Evolutionary conservation across 2,888 invertebrate species (phyloP), one percentile per base, ranked within the genome.

Genomic region (Rhodophaea formosa): DNA sequence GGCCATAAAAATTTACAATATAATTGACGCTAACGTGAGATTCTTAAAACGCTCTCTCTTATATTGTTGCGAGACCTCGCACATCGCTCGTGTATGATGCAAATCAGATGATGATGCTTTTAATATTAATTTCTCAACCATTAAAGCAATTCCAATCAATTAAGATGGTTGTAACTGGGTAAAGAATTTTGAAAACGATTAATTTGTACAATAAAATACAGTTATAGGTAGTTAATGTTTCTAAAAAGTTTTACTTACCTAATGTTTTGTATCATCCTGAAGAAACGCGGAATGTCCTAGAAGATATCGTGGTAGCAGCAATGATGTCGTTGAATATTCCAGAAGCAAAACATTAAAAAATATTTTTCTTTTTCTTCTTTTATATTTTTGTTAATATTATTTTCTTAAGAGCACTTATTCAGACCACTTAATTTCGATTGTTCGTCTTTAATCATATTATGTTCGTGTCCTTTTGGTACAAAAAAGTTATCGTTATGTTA

Each of bases 231-330:
- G 23, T 53, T 29, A 7, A 32, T 10, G 35, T 6, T 46, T 23
- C 0, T n/a, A 46, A 29, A 46, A 2, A 32, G 30, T 16, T 44
- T 17, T 42, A 83, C 89, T 87, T 74, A 90, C 90, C 90, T 88
- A 79, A 70, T 75, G 68, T 65, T 77, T 68, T 86, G 90, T 90
- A 89, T 90, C 86, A 88, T 86, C 89, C 54, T 74, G 71, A 70
- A 63, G 16, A 66, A 67, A 79, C 80, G 87, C 69, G 75, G 82
- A 86, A 77, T 72, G 70, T 71, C 70, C 58, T 66, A 72, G 70
- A 66, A 64, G 61, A 63, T 62, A 57, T 64, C 61, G 67, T 78
- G 70, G 67, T 70, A 65, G 67, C 66, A 61, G 59, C 58, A 57
- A 59, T 58, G 59, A 61, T 47, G 42, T 39, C n/a, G 47, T 44